Base-by-base conservation (phyloP, 1,140 invertebrate species). In the Aphaenogaster ashmeadi region DNA sequence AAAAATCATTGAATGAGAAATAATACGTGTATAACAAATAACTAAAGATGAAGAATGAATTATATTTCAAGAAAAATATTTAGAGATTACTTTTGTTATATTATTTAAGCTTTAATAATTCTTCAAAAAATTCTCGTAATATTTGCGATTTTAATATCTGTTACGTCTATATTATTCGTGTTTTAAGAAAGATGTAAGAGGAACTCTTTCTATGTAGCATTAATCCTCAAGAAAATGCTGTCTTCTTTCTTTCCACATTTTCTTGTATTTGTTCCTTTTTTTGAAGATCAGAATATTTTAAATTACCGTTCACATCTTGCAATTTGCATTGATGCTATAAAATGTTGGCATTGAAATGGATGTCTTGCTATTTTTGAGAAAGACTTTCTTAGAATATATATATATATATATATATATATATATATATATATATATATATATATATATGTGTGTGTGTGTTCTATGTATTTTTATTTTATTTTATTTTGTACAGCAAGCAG, bases 111-210 rank as follows among this genome's bases (percentile, higher is more conserved):
- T 75, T 56, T 27, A n/a, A 44, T 41, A 3, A 3, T 41, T n/a
- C 21, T 78, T 47, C 3, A 18, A 11, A 50, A 52, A 38, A 66
- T 38, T 50, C 18, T 67, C 13, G 1, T 67, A 47, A 64, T 15
- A 8, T 64, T 79, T 15, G 18, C 47, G 5, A 64, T 66, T 64
- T 79, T 79, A 78, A 79, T 64, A 47, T 52, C 18, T 33, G 6
- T 44, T 38, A 78, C 36, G 1, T 18, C 5, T 21, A 47, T 18
- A 13, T 47, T 36, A 60, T 77, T 60, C 15, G 15, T 27, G 1
- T 44, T 44, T 8, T 21, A 18, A 9, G 13, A n/a, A 69, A 67
- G 2, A 67, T 62, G 36, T 62, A 62, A 80, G n/a, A 80, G 36
- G 13, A 38, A 80, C 69, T 13, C n/a, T 67, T 67, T 13, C n/a